Evolutionary conservation across 2,797 vertebrate genomes (phyloP).

Genomic region (Argya squamiceps): DNA sequence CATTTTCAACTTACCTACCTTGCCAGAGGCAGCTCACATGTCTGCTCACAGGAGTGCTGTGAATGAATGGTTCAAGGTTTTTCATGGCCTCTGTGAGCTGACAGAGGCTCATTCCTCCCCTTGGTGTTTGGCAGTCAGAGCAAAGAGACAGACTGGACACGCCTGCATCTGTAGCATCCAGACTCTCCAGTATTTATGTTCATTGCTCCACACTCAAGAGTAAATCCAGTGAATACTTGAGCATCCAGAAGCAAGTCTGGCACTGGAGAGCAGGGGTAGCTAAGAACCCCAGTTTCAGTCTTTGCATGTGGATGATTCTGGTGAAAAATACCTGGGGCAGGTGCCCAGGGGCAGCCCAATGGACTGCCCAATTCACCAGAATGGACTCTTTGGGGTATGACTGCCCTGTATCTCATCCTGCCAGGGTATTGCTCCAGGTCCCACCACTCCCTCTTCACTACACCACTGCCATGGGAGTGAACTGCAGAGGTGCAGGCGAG

Average conservation of each 20-base stretch:
- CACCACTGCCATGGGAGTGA: neutral
- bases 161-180: neutral
- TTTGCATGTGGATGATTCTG: neutral
- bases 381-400: neutral
- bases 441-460: rapidly evolving
- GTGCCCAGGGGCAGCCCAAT: neutral
- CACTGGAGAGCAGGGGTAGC: neutral
- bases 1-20: neutral
- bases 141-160: neutral
- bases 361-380: too few relatives aligned
- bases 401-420: neutral
- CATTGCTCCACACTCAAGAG: neutral
- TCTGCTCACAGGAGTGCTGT: neutral
- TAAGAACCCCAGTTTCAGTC: neutral
- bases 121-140: neutral
- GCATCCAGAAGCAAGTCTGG: neutral
- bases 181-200: neutral
- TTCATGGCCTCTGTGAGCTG: neutral
- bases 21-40: neutral
- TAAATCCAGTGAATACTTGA: neutral
- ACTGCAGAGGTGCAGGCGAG: neutral
- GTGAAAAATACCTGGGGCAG: neutral
- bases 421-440: neutral
- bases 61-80: neutral
- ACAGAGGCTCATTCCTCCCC: neutral